Conservation (phyloP, 2,113 vertebrate species). For the Ranitomeya variabilis region DNA sequence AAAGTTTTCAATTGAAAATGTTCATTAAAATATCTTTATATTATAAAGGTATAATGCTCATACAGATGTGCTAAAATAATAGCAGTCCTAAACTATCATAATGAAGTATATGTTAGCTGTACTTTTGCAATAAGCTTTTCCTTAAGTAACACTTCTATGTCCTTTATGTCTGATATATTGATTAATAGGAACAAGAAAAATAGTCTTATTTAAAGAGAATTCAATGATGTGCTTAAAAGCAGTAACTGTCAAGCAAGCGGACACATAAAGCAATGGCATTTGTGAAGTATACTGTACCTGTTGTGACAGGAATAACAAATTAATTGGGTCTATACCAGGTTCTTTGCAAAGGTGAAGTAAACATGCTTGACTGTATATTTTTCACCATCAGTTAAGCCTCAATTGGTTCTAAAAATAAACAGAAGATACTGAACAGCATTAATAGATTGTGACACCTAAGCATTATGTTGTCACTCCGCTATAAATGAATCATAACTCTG, state of each 20-base stretch:
- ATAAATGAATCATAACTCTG: slow-evolving; percentile 99
- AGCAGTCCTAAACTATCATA: neutral
- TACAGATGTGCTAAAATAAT: neutral
- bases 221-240: slow-evolving; percentile 73
- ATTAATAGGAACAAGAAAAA: slow-evolving; percentile 23
- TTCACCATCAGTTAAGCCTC: slow-evolving; percentile 99
- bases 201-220: slow-evolving; percentile 25
- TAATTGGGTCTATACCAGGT: slow-evolving; percentile 99
- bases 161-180: slow-evolving; percentile 1
- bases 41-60: no score
- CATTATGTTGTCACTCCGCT: slow-evolving; percentile 99
- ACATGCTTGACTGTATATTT: slow-evolving; percentile 99
- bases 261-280: slow-evolving; percentile 88
- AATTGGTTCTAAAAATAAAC: slow-evolving; percentile 99
- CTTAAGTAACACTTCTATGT: neutral
- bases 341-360: slow-evolving; percentile 99
- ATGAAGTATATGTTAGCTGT: neutral
- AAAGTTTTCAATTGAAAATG: no score
- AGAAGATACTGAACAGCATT: slow-evolving; percentile 99
- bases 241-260: slow-evolving; percentile 83
- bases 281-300: slow-evolving; percentile 94
- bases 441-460: slow-evolving; percentile 99
- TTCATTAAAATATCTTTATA: no score
- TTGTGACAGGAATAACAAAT: slow-evolving; percentile 99
- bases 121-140: neutral